Percentiles rank a stretch among this genome's conserved stretches.
phyloP scores from a whole-genome alignment of 1,140 invertebrate genomes.

The Lamellibrachia luymesi region DNA sequence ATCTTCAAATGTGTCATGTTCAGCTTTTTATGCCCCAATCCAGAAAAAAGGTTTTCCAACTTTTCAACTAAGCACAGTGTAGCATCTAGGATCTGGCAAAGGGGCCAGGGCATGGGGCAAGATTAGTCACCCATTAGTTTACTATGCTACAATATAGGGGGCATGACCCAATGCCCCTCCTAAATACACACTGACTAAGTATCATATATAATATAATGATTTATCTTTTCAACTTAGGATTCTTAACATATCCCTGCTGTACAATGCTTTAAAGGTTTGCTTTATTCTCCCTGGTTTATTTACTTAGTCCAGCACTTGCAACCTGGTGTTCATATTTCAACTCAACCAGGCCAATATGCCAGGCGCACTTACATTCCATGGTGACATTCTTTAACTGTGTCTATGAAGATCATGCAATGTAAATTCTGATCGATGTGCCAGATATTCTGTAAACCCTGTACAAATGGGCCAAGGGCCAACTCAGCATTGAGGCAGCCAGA shows the following conservation, averaged over 20 bases:
- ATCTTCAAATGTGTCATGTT: background rate
- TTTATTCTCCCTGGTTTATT: background rate
- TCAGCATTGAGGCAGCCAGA: background rate
- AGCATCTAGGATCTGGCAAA: no score
- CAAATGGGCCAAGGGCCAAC: background rate
- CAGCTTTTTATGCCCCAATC: background rate
- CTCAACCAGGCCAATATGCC: background rate
- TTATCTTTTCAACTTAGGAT: background rate
- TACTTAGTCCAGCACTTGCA: background rate
- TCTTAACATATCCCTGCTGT: background rate
- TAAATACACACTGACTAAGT: no score
- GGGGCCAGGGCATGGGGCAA: no score
- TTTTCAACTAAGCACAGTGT: background rate
- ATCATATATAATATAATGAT: background rate
- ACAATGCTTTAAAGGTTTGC: background rate
- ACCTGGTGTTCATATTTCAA: background rate
- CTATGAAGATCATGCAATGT: background rate
- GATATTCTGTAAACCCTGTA: background rate
- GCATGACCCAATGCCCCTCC: no score
- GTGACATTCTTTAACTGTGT: background rate
- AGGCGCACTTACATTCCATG: background rate
- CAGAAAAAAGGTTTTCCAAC: background rate
- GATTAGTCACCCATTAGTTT: no score
- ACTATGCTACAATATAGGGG: no score
- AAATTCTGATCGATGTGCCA: background rate